Conservation (phyloP, 2,797 vertebrate genomes). For the Syngnathus rostellatus region DNA sequence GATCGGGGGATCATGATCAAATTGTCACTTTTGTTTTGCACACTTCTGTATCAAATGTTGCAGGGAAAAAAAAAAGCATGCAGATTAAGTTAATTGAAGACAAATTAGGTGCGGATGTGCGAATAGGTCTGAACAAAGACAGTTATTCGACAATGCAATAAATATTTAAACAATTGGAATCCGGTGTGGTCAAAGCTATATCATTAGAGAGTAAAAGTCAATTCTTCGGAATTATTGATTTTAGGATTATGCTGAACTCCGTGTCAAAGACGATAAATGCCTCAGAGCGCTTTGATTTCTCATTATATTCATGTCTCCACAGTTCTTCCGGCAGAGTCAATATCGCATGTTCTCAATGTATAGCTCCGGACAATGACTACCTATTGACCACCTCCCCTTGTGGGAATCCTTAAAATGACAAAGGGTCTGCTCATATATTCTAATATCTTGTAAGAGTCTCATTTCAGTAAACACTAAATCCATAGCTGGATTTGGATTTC, state of each 20-base stretch:
- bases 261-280: slow-evolving; percentile 47
- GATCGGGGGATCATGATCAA: neutral
- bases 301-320: slow-evolving; percentile 53
- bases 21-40: neutral
- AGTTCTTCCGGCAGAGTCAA: slow-evolving; percentile 41
- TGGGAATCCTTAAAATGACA: slow-evolving; percentile 65
- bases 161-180: slow-evolving; percentile 1
- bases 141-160: neutral
- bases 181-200: neutral
- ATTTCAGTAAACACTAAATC: slow-evolving; percentile 67
- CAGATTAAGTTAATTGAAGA: too few species aligned
- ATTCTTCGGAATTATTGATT: slow-evolving; percentile 31
- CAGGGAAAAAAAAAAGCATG: too few species aligned
- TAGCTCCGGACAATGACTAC: slow-evolving; percentile 51
- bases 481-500: slow-evolving; percentile 62
- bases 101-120: neutral
- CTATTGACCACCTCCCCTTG: slow-evolving; percentile 51
- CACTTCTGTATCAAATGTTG: too few species aligned
- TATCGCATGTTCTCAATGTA: slow-evolving; percentile 46
- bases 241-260: slow-evolving; percentile 33
- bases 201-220: neutral
- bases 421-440: slow-evolving; percentile 51
- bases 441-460: slow-evolving; percentile 58
- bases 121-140: neutral
- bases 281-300: slow-evolving; percentile 50